phyloP scores from a whole-genome alignment of 2,113 vertebrate species.

The Cephalopholis sonnerati region DNA sequence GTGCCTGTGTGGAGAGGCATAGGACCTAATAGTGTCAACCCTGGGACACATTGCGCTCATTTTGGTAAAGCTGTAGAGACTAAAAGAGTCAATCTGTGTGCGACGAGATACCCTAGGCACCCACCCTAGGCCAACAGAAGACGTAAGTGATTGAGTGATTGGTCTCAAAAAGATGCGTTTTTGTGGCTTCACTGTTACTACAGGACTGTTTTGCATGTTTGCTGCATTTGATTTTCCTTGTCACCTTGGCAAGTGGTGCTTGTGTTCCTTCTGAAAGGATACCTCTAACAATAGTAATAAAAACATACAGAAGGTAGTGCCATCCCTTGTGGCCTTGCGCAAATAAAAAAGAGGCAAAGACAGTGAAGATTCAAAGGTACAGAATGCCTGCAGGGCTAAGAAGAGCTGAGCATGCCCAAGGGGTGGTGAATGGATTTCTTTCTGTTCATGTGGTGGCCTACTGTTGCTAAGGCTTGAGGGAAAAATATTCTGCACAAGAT shows the following conservation, averaged over 20 bases:
- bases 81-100: no score
- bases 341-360: slow-evolving; percentile 48
- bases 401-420: slow-evolving; percentile 53
- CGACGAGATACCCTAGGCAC: not conserved
- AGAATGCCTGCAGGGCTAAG: slow-evolving; percentile 50
- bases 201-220: slow-evolving; percentile 6
- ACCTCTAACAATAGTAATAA: slow-evolving; percentile 28
- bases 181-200: not conserved
- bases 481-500: slow-evolving; percentile 41
- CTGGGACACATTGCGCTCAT: not conserved
- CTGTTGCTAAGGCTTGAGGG: slow-evolving; percentile 58
- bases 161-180: not conserved
- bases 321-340: slow-evolving; percentile 36
- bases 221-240: slow-evolving; percentile 3
- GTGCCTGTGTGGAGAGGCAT: not conserved
- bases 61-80: not conserved
- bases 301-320: slow-evolving; percentile 22
- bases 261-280: slow-evolving; percentile 11
- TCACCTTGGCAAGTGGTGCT: slow-evolving; percentile 31
- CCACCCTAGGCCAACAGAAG: not conserved
- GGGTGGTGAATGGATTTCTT: slow-evolving; percentile 61
- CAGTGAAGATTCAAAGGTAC: slow-evolving; percentile 57
- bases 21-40: slow-evolving; percentile 1
- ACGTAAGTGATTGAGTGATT: not conserved
- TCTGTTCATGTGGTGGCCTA: slow-evolving; percentile 41